phyloP scores from a whole-genome alignment of 2,888 invertebrate species.

The Sarcophaga rosellei region DNA sequence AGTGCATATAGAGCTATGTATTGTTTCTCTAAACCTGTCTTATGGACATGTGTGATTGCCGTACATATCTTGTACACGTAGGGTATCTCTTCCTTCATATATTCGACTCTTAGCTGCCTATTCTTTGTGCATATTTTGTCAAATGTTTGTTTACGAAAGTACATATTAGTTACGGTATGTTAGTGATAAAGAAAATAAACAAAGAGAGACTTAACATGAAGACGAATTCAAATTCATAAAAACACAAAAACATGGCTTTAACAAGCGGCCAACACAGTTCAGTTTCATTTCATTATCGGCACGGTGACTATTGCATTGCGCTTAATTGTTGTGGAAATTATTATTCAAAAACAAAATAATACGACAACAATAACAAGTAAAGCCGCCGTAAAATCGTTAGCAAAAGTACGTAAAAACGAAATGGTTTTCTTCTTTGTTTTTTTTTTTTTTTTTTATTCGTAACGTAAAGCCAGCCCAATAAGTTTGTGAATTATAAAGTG shows the following conservation, averaged over 20 bases:
- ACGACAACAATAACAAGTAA: conserved; percentile 21
- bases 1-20: conserved; percentile 24
- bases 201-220: conserved; percentile 31
- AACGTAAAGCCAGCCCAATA: background rate
- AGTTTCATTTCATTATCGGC: conserved; percentile 67
- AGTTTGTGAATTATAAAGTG: background rate
- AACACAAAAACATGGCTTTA: conserved; percentile 55
- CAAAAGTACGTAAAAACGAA: background rate
- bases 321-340: background rate
- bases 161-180: background rate
- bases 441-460: too few relatives aligned
- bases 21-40: conserved; percentile 47
- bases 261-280: conserved; percentile 57
- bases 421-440: background rate
- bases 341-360: background rate
- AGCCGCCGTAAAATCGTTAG: background rate
- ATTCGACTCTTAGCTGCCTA: background rate
- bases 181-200: conserved; percentile 24
- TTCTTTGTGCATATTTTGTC: too few relatives aligned
- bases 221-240: background rate
- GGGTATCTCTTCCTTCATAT: conserved; percentile 6
- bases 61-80: background rate
- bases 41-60: background rate
- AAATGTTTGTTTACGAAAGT: too few relatives aligned
- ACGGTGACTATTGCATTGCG: conserved; percentile 58